Conservation (phyloP, 2,113 vertebrate genomes). For the Mixornis gularis region DNA sequence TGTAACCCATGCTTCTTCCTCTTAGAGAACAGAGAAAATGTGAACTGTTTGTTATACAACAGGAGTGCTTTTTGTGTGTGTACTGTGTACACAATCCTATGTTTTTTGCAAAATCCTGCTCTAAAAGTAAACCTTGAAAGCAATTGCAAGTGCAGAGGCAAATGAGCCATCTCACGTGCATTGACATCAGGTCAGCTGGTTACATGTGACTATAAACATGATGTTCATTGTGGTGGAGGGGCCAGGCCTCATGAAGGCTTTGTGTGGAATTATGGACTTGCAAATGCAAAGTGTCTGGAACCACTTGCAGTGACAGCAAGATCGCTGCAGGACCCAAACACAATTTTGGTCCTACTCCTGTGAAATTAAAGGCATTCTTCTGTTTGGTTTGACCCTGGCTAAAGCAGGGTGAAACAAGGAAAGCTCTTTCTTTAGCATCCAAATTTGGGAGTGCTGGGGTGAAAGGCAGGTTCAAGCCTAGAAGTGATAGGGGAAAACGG, state of each 20-base stretch:
- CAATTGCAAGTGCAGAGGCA: neutral
- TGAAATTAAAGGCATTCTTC: neutral
- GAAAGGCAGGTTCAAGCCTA: neutral
- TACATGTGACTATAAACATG: neutral
- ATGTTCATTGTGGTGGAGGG: neutral
- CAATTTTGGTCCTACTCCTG: neutral
- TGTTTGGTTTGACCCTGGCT: neutral
- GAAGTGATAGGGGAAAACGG: neutral
- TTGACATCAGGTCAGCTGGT: neutral
- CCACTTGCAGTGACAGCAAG: neutral
- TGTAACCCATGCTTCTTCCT: neutral
- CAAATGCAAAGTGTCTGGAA: neutral
- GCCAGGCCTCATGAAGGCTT: neutral
- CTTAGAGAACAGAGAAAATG: neutral
- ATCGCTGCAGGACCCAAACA: neutral
- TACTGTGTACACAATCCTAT: neutral
- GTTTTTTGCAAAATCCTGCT: neutral
- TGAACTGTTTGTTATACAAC: neutral
- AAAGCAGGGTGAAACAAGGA: neutral
- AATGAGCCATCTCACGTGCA: neutral
- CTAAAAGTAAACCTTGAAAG: neutral
- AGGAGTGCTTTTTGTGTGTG: neutral
- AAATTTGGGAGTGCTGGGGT: neutral
- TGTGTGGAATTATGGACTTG: neutral
- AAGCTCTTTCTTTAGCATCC: neutral